Base-by-base conservation (phyloP, 2,113 vertebrate genomes). In the Parus major region DNA sequence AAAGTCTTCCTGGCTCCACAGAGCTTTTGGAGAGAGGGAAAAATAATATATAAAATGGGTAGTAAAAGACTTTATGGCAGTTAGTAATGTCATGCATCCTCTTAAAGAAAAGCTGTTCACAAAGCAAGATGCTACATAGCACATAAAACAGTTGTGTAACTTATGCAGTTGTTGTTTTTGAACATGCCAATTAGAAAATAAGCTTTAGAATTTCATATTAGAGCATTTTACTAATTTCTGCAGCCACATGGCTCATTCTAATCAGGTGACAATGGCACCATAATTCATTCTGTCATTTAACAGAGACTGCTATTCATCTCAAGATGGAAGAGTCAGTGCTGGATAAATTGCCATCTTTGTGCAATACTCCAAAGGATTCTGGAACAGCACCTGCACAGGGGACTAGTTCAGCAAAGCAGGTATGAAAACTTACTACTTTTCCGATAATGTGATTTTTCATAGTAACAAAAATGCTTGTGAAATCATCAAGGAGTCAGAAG, bases 321-420 rank as follows among this genome's bases (percentile, higher is more conserved):
- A 15, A 70, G 44, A 98, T 99, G 98, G 98, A 98, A 59, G 92
- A 94, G 31, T 93, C 97, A 31, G 90, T 91, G 81, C 52, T 95
- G 60, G 89, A 50, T n/a, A 94, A 95, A 92, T 44, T 69, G 31
- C 75, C 90, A 4, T 42, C 96, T 25, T 81, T 79, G 22, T 96
- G 70, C 49, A 47, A 15, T 49, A 97, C 98, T 56, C 97, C 98
- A 36, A 85, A 95, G 82, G 44, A 93, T 92, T 59, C 93, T 49
- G 76, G 70, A 69, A 95, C 49, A 95, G 86, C 35, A 97, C 85
- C 55, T 97, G 94, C 49, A 29, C 66, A 95, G 44, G 80, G 53
- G 33, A 61, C 76, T 61, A 81, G 78, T 76, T 96, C 96, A 86
- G 95, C 92, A 41, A 97, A 96, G 82, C 95, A 77, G 97, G 97